Percentiles rank a stretch among this genome's conserved stretches.
Evolutionary conservation across 2,888 invertebrate species (phyloP).

Genomic region (Parasteatoda lunata): DNA sequence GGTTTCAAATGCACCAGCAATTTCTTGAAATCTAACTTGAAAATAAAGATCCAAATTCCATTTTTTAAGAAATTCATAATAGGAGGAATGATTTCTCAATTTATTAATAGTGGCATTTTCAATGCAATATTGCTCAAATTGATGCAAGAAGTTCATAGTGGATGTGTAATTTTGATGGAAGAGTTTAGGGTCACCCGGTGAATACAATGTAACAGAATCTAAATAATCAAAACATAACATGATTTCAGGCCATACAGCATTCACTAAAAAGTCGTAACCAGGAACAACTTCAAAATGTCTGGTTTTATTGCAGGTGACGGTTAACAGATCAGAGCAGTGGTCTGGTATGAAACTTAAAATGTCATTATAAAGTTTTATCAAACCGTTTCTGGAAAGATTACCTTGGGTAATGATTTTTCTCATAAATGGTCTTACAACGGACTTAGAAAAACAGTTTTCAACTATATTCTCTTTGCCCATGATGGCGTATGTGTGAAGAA

Average conservation of each 20-base stretch:
- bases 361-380: constrained; percentile 83
- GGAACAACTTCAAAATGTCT: constrained; percentile 75
- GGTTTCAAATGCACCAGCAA: constrained; percentile 82
- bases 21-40: constrained; percentile 94
- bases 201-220: constrained; percentile 82
- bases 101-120: constrained; percentile 78
- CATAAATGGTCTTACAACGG: constrained; percentile 82
- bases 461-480: constrained; percentile 82
- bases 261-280: constrained; percentile 85
- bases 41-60: constrained; percentile 98
- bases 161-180: constrained; percentile 88
- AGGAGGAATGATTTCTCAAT: constrained; percentile 82
- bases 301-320: constrained; percentile 72
- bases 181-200: constrained; percentile 91
- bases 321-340: constrained; percentile 73
- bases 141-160: constrained; percentile 84
- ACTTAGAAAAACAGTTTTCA: constrained; percentile 82
- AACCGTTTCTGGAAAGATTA: constrained; percentile 79
- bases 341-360: constrained; percentile 83
- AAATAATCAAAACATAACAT: constrained; percentile 78
- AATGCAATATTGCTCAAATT: constrained; percentile 81
- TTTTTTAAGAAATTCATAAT: constrained; percentile 85
- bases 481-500: constrained; percentile 79
- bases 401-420: constrained; percentile 82
- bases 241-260: constrained; percentile 87